A percentile compares a stretch with the other conserved stretches of the same genome.
Conservation (phyloP, 2,888 invertebrate genomes). For the Malacosoma neustria region DNA sequence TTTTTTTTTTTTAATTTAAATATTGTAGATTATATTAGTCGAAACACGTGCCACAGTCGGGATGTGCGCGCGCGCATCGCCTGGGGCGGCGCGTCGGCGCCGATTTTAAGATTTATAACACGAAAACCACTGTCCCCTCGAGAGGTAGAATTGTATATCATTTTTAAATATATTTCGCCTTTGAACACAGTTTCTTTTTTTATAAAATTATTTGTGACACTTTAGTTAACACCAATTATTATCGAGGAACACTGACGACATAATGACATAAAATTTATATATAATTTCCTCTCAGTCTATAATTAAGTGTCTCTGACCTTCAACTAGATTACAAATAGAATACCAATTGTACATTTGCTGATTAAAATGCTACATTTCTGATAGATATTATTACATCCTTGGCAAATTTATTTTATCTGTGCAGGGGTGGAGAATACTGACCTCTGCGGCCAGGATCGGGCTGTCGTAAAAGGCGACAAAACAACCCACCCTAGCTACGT, state of each 20-base stretch:
- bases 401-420: no score
- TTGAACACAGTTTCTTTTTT: background rate
- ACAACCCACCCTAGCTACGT: no score
- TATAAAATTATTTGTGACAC: background rate
- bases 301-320: background rate
- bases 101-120: conserved; percentile 27
- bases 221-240: background rate
- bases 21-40: no score
- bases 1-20: no score
- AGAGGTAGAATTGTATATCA: conserved; percentile 7
- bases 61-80: conserved; percentile 9
- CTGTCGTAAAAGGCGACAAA: no score
- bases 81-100: conserved; percentile 19
- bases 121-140: conserved; percentile 16
- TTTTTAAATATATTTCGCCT: conserved; percentile 1
- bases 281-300: background rate
- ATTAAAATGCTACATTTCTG: no score
- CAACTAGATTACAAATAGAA: background rate
- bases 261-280: background rate
- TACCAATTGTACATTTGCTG: background rate
- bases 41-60: background rate
- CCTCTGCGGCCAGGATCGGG: no score
- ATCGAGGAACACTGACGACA: background rate
- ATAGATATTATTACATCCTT: background rate
- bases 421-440: no score